Base-by-base conservation (phyloP, 2,888 invertebrate genomes). In the Strigamia transsilvanica region DNA sequence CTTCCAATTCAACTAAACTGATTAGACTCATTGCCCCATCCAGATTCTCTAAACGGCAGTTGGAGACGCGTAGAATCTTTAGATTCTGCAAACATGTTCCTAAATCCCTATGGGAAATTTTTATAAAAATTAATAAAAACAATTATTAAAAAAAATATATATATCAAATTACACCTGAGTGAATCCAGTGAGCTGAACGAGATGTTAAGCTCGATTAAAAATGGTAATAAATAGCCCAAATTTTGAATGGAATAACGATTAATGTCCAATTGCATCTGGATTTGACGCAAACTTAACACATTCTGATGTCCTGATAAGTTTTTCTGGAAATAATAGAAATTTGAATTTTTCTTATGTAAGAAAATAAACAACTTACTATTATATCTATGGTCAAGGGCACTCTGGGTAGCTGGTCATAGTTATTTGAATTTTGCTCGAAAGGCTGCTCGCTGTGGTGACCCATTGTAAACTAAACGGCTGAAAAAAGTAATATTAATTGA, bases 41-140 rank as follows among this genome's bases (percentile, higher is more conserved):
- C 13, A 79, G 21, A 79, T 79, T 79, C 18, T 41, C 42, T 18
- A 79, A 79, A 41, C 42, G 38, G 18, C 79, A 79, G 79, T 79
- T 38, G 2, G 38, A 38, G 4, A 79, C 41, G 12, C 42, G 32
- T n/a, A 79, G 38, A 18, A 79, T 79, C 13, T 79, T 42, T n/a
- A 79, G 79, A 42, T 79, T 79, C 18, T 21, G n/a, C 34, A 79
- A 38, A 79, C 79, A 21, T 13, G 79, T 79, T 18, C 79, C 79
- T 15, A 79, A 41, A 42, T 79, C 79, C 38, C 79, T 79, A 38
- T 27, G 27, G 27, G 3, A 79, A 38, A 41, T 12, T 13, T 21
- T 18, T 15, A 78, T n/a, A 12, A 15, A 15, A 9, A 78, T 12
- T n/a, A 78, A 78, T 78, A 9, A 21, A n/a, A 78, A 13, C 32